Evolutionary conservation across 1,140 invertebrate species (phyloP), one percentile per base, ranked within the genome.

Genomic region (Bombus terrestris): DNA sequence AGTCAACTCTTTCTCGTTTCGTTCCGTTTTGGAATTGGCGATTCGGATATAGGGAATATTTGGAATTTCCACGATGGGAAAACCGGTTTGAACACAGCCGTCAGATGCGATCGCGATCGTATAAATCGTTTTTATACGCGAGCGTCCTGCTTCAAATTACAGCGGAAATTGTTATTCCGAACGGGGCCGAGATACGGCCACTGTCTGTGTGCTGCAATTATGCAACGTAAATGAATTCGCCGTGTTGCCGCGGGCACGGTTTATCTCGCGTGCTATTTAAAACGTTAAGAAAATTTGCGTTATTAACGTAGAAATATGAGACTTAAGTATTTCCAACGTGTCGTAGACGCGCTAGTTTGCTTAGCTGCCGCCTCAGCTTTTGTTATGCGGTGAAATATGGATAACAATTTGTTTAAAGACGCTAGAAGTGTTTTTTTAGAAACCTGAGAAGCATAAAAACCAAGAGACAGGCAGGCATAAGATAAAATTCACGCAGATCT

Each of bases 181-280:
- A 13, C 77, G 18, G 59, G 13, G 28, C 37, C 28, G 39, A 64
- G 39, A 57, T 78, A 79, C 77, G 76, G 25, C 12, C 28, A 18
- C 32, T 69, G 64, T 47, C 64, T 68, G 22, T 43, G 41, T 15
- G 25, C 32, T 9, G 68, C 66, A 43, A 81, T 81, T 62, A 39
- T 81, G n/a, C 69, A 43, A 62, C 69, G 69, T 73, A 81, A 81
- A 81, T 62, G 57, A 73, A 81, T 81, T 43, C 80, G 37, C 47
- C 2, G 41, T n/a, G 47, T 43, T 10, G 28, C 68, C 6, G 35
- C 9, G 37, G 28, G 8, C 3, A 12, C 22, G 57, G 57, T 77
- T 77, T 78, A 78, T 78, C 57, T 64, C 57, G 57, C 57, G 25
- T 13, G 53, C 28, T 73, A 28, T 62, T 81, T 81, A 71, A 81